Conservation (phyloP, 2,888 invertebrate species). For the Drosophila rellima region DNA sequence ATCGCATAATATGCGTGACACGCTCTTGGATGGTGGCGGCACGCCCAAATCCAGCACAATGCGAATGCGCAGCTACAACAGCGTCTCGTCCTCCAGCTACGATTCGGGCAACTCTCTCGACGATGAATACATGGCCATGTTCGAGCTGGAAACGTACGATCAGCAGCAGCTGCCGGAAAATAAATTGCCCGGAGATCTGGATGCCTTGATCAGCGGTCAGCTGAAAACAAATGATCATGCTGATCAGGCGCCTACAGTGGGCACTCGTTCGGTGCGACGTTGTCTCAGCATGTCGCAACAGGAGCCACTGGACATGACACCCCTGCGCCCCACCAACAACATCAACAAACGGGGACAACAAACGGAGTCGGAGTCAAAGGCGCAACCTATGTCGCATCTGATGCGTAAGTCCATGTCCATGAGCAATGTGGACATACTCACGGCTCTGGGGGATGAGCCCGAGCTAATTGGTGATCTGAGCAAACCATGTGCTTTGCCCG, state of each 20-base stretch:
- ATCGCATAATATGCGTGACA: conserved; percentile 54
- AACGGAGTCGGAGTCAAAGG: not conserved
- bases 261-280: conserved; percentile 83
- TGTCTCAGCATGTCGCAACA: conserved; percentile 86
- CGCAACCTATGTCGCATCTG: conserved; percentile 75
- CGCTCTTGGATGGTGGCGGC: conserved; percentile 34
- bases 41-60: conserved; percentile 73
- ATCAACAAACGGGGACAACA: not conserved
- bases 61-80: conserved; percentile 85
- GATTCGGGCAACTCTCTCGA: conserved; percentile 88
- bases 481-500: conserved; percentile 90
- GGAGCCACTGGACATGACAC: conserved; percentile 13
- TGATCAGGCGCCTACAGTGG: conserved; percentile 35
- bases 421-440: conserved; percentile 90
- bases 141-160: conserved; percentile 86
- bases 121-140: conserved; percentile 88
- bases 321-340: conserved; percentile 40
- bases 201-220: conserved; percentile 87
- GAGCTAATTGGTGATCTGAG: conserved; percentile 95
- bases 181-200: conserved; percentile 87
- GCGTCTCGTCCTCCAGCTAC: conserved; percentile 86
- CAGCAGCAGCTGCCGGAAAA: conserved; percentile 12
- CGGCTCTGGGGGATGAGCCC: conserved; percentile 89
- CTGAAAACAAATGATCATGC: conserved; percentile 81
- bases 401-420: conserved; percentile 90